Evolutionary conservation across 2,888 invertebrate species (phyloP).

Genomic region (Eilema depressum): DNA sequence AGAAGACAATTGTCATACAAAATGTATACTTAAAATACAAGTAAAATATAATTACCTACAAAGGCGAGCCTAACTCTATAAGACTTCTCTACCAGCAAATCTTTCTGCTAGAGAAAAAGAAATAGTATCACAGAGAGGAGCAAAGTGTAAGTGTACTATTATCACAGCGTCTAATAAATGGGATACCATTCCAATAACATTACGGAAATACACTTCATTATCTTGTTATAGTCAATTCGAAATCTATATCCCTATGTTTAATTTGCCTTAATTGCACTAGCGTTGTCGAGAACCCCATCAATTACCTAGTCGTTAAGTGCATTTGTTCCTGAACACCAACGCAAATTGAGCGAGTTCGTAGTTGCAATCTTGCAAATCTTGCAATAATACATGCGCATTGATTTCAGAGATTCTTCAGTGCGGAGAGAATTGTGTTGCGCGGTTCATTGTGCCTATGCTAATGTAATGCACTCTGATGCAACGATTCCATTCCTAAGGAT

Average conservation of each 20-base stretch:
- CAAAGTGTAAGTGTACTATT: too few relatives aligned
- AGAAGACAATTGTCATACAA: too few relatives aligned
- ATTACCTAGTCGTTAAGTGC: slow-evolving; percentile 40
- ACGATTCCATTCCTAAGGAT: slow-evolving; percentile 57
- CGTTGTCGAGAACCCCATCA: slow-evolving; percentile 43
- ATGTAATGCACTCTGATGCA: slow-evolving; percentile 65
- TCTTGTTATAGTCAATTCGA: not conserved
- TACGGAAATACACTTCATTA: not conserved
- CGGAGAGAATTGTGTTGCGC: slow-evolving; percentile 51
- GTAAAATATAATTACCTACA: too few relatives aligned
- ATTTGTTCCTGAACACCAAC: slow-evolving; percentile 54
- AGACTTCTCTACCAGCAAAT: too few relatives aligned
- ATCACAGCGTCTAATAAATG: not conserved
- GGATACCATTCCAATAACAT: not conserved
- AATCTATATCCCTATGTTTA: not conserved
- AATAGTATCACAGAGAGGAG: too few relatives aligned
- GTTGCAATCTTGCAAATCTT: slow-evolving; percentile 57
- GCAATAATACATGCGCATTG: slow-evolving; percentile 66
- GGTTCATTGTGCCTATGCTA: slow-evolving; percentile 69
- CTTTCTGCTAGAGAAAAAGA: too few relatives aligned
- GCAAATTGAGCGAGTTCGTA: slow-evolving; percentile 61
- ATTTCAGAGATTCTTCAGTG: slow-evolving; percentile 65
- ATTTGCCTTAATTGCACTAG: not conserved
- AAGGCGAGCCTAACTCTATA: too few relatives aligned
- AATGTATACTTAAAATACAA: too few relatives aligned